Percentiles rank a stretch among this genome's conserved stretches.
Evolutionary conservation across 2,888 invertebrate genomes (phyloP).

Genomic region (Ecliptopera silaceata): DNA sequence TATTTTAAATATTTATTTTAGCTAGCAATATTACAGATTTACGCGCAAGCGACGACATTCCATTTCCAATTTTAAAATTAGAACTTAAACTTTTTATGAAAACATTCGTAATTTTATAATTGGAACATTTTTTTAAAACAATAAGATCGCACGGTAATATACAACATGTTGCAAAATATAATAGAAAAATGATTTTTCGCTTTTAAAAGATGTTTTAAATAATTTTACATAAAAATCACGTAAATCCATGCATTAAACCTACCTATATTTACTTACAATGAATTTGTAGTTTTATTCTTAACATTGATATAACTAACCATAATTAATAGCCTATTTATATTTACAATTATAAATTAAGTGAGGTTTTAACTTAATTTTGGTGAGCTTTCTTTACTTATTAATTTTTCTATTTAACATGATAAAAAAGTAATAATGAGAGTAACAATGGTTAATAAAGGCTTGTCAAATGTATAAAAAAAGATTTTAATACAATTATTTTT

Average conservation of each 20-base stretch:
- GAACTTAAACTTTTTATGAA: not conserved
- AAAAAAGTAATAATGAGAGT: not conserved
- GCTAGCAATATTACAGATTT: constrained; percentile 72
- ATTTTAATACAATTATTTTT: not conserved
- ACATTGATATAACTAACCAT: constrained; percentile 15
- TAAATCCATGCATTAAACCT: not conserved
- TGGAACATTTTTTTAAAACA: constrained; percentile 3
- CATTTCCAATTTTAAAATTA: constrained; percentile 33
- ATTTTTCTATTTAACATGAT: not conserved
- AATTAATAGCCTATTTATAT: constrained; percentile 2
- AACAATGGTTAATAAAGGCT: not conserved
- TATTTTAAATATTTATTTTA: constrained; percentile 57
- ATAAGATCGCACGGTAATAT: not conserved
- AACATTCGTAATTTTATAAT: constrained; percentile 32
- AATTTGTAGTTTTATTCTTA: not conserved
- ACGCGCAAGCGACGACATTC: constrained; percentile 55
- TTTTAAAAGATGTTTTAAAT: not conserved
- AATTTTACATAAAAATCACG: not conserved
- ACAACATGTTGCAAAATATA: too few species aligned
- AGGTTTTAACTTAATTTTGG: constrained; percentile 5
- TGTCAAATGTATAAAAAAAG: constrained; percentile 3
- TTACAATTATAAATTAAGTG: constrained; percentile 5
- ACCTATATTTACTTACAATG: not conserved
- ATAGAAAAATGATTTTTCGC: too few species aligned
- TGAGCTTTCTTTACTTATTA: not conserved